A percentile compares a stretch with the other conserved stretches of the same genome.
Conservation (phyloP, 2,888 invertebrate species). For the Drosophila rellima region DNA sequence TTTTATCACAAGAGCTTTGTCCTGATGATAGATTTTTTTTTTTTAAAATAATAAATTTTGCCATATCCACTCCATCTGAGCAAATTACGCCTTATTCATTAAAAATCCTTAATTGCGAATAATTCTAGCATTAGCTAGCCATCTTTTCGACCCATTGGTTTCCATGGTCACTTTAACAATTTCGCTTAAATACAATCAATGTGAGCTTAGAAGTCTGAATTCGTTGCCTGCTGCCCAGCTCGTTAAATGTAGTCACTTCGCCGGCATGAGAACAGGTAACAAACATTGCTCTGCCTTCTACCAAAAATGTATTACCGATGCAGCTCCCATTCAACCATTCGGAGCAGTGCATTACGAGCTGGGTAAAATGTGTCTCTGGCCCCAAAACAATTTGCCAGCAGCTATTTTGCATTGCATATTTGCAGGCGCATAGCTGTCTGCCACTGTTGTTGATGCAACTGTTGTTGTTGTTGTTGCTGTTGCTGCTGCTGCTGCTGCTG, state of each 20-base stretch:
- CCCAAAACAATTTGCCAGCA: conserved; percentile 62
- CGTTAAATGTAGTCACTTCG: conserved; percentile 13
- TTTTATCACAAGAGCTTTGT: too few relatives aligned
- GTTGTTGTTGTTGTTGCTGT: background rate
- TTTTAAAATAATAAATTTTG: too few relatives aligned
- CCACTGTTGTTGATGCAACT: conserved; percentile 12
- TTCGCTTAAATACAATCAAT: conserved; percentile 3
- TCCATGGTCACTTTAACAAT: conserved; percentile 1
- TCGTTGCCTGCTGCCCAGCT: conserved; percentile 6
- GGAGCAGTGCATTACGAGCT: conserved; percentile 49
- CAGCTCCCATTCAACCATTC: conserved; percentile 9
- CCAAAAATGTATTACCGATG: conserved; percentile 19
- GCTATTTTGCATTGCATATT: conserved; percentile 69
- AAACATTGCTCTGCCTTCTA: conserved; percentile 15
- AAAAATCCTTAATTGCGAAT: background rate
- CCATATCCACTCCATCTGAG: background rate
- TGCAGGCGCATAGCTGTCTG: conserved; percentile 63
- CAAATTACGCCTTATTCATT: background rate
- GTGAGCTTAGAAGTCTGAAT: background rate
- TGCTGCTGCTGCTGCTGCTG: conserved; percentile 7
- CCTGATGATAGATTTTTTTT: too few relatives aligned
- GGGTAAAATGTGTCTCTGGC: conserved; percentile 43
- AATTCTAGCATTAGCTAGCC: background rate
- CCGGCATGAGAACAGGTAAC: conserved; percentile 22
- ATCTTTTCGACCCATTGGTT: background rate